Conservation (phyloP, 2,888 invertebrate species). For the Nineta flava region DNA sequence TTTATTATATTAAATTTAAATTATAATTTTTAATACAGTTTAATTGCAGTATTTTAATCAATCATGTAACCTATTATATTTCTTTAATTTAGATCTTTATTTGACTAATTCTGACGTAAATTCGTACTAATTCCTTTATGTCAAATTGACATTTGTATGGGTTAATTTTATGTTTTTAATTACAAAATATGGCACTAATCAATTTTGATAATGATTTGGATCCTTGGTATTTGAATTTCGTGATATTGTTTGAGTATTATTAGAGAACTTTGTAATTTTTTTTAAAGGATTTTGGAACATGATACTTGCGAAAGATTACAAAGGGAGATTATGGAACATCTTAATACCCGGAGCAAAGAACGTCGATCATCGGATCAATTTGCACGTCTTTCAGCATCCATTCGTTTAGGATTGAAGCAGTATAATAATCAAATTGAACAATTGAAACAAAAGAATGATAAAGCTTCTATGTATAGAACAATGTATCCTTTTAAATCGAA, state of each 20-base stretch:
- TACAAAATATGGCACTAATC: slow-evolving; percentile 27
- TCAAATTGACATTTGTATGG: no score
- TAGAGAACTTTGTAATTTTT: slow-evolving; percentile 6
- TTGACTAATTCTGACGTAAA: no score
- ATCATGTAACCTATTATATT: no score
- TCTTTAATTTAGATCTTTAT: no score
- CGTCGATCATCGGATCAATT: slow-evolving; percentile 36
- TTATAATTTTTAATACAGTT: no score
- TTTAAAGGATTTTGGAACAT: slow-evolving; percentile 42
- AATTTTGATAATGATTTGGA: slow-evolving; percentile 30
- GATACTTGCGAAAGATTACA: slow-evolving; percentile 48
- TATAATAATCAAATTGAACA: slow-evolving; percentile 41
- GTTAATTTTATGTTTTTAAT: background rate
- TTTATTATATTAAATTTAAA: no score
- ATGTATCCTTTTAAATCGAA: slow-evolving; percentile 24
- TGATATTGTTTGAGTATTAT: slow-evolving; percentile 5
- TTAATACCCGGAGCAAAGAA: slow-evolving; percentile 37
- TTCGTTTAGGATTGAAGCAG: slow-evolving; percentile 43
- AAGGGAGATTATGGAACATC: slow-evolving; percentile 43
- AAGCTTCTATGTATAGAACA: slow-evolving; percentile 26
- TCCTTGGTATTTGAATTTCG: slow-evolving; percentile 26
- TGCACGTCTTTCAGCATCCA: slow-evolving; percentile 37
- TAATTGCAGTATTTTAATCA: no score
- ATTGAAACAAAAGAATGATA: slow-evolving; percentile 37
- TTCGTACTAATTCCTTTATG: no score